Base-by-base conservation (phyloP, 2,797 vertebrate species). In the Halcyon smyrnensis region DNA sequence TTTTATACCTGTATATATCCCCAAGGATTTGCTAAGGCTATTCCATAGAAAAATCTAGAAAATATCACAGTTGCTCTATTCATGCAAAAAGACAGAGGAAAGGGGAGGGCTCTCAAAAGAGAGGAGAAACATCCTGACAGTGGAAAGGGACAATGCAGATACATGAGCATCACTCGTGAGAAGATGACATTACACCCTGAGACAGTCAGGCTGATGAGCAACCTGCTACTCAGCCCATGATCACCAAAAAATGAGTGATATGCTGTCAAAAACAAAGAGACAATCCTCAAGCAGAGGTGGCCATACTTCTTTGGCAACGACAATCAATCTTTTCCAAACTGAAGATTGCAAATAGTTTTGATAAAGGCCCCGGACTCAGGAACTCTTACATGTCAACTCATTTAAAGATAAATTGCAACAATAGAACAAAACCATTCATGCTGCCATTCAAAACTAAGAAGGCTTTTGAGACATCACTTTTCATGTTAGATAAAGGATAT, bases 401-500 rank as follows among this genome's bases (percentile, higher is more conserved):
- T 74, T 87, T 68, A 82, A 37, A 77, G 18, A 17, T n/a, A 84
- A 71, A 13, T 28, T 70, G 17, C 9, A 23, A 74, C 39, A 86
- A 76, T 6, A 60, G 37, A 79, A 83, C 7, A 53, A 91, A 76
- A 18, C 8, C 57, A n/a, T 9, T 14, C 28, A 39, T 37, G 9
- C 11, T 39, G 14, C 17, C 3, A 9, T 79, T 96, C 32, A 86
- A 78, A 86, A 84, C 74, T 56, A 81, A 62, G 63, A 82, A 59
- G 32, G 48, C 21, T 74, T 95, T 87, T 82, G 82, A 87, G 28
- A 21, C 25, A 67, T 46, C 28, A 21, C 19, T 90, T 89, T 92
- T 92, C 57, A 39, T 65, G 39, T 93, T 92, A 93, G 88, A 94
- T 94, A 96, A 96, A 90, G 69, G 53, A 60, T 84, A 80, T 74